These are phyloP conservation scores for Anniella stebbinsi DNA, from an alignment of 2,797 vertebrate genomes.

Conservation along the genomic window DNA sequence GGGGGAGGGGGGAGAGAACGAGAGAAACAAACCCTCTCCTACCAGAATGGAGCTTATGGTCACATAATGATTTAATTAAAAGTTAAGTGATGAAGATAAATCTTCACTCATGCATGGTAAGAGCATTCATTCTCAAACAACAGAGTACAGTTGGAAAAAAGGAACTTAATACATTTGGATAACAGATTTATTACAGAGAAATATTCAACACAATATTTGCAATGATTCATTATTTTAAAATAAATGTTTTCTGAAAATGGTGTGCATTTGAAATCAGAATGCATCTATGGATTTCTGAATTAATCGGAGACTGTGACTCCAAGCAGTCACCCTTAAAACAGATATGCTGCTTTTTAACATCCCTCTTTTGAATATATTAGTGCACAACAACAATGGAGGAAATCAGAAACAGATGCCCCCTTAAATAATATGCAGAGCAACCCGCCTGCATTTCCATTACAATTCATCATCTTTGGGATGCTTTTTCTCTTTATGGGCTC, in stretches of 20 bases:
- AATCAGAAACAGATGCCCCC: constrained; percentile 49
- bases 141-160: neutral
- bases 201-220: neutral
- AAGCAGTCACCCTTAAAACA: constrained; percentile 30
- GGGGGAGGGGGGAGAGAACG: neutral
- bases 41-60: neutral
- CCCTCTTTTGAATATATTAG: constrained; percentile 35
- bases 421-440: constrained; percentile 25
- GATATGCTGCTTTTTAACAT: constrained; percentile 22
- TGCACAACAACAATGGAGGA: constrained; percentile 48
- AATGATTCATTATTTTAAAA: constrained; percentile 14
- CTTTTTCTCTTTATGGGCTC: constrained; percentile 15
- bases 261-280: neutral
- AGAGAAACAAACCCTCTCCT: neutral
- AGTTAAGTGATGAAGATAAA: neutral
- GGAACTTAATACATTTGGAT: neutral
- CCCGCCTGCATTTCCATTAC: constrained; percentile 33
- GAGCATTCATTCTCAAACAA: constrained; percentile 4
- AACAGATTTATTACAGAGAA: neutral
- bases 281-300: neutral
- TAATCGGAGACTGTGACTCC: neutral
- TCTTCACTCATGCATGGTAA: neutral
- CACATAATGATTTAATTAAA: neutral
- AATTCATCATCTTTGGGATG: constrained; percentile 15
- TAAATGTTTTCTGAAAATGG: neutral